phyloP scores from a whole-genome alignment of 1,140 invertebrate species.

The Coboldia fuscipes region DNA sequence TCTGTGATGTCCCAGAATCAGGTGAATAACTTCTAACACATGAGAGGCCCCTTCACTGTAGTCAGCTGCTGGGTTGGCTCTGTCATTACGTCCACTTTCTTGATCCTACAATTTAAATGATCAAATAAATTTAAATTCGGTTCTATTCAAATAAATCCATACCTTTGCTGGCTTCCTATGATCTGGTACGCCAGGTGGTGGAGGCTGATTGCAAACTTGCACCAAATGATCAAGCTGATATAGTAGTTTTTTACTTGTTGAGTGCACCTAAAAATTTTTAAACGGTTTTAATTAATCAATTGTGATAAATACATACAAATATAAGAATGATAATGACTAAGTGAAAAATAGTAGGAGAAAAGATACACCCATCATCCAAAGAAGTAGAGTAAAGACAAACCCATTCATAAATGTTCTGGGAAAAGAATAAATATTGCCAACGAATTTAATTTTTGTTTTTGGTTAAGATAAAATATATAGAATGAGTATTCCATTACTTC shows the following conservation, averaged over 20 bases:
- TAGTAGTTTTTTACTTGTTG: constrained; percentile 87
- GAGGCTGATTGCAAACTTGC: constrained; percentile 83
- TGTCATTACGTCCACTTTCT: constrained; percentile 29
- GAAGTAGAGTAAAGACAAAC: no score
- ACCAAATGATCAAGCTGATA: constrained; percentile 90
- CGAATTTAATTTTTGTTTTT: no score
- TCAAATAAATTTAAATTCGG: background rate
- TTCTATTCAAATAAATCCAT: background rate
- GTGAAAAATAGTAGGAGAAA: no score
- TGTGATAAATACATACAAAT: no score
- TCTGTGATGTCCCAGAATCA: constrained; percentile 84
- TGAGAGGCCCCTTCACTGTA: constrained; percentile 86
- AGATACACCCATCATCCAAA: no score
- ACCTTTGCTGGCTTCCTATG: constrained; percentile 15
- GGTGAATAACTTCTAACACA: constrained; percentile 74
- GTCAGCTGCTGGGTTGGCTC: constrained; percentile 77
- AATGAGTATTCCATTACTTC: no score
- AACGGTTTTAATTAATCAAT: no score
- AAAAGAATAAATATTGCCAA: no score
- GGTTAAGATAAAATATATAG: no score
- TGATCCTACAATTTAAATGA: no score
- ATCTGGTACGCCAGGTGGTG: constrained; percentile 19
- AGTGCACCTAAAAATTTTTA: constrained; percentile 54
- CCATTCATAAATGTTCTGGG: no score
- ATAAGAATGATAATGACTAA: no score